Base-by-base conservation (phyloP, 2,797 vertebrate genomes). In the Echiichthys vipera region DNA sequence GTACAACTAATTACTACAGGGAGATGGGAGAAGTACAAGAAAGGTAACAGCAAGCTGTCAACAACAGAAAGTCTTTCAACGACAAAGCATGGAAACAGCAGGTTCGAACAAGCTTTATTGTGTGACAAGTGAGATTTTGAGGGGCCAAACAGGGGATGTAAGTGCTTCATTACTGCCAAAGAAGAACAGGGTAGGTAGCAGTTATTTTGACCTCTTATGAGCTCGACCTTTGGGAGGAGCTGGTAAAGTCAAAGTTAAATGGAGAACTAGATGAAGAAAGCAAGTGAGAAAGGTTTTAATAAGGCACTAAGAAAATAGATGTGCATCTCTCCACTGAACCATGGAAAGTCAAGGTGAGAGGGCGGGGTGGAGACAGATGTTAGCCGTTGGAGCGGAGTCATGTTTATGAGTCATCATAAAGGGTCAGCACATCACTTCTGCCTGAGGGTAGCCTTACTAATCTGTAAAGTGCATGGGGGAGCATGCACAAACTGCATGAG, bases 401-500 rank as follows among this genome's bases (percentile, higher is more conserved):
- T 88, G 83, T 92, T 90, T 91, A 89, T 82, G 86, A 90, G 78
- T 87, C 82, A 88, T 91, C 84, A 82, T 76, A 81, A 84, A 83
- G 75, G 85, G 78, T 82, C 80, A 71, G 80, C 24, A 5, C 56
- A 71, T 81, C 62, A 36, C 76, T 76, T 72, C 65, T 36, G 79
- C 84, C 83, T 8, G 57, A 65, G 67, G 78, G 67, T 29, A 43
- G 80, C 71, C 34, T 64, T 36, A 25, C 76, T 86, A 89, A 91
- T 91, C 86, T 84, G 69, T 49, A 61, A 81, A 90, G 83, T 80
- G 89, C 81, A 88, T 65, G 71, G 70, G 63, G 76, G 74, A 77
- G 64, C 57, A 83, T 43, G 73, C 63, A 66, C 72, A 65, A 36
- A 54, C 68, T 37, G 37, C 63, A 32, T 47, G 18, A 18, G 32